Evolutionary conservation across 2,888 invertebrate species (phyloP).

Genomic region (Nymphalis polychloros): DNA sequence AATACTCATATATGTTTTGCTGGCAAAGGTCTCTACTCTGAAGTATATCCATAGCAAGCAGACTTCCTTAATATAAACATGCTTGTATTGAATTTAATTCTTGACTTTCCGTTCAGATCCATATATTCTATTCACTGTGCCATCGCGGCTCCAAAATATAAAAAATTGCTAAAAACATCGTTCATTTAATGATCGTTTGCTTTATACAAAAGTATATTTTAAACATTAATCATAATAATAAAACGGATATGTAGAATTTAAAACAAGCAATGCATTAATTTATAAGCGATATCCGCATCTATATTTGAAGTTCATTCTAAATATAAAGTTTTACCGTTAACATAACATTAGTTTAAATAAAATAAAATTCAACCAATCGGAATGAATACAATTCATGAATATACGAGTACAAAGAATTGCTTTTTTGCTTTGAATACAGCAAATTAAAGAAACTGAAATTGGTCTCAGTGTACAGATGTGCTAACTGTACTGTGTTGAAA

Average conservation of each 20-base stretch:
- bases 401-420: not conserved
- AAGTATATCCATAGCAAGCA: not conserved
- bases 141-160: too few species aligned
- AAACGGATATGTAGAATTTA: not conserved
- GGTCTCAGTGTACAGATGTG: not conserved
- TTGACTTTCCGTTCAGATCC: too few species aligned
- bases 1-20: too few species aligned
- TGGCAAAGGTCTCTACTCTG: not conserved
- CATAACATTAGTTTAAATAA: slow-evolving; percentile 5
- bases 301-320: not conserved
- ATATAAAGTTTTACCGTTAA: not conserved
- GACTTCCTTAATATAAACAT: not conserved
- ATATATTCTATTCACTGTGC: too few species aligned
- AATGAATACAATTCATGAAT: slow-evolving; percentile 4
- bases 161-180: too few species aligned
- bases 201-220: not conserved
- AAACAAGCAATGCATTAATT: not conserved
- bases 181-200: too few species aligned
- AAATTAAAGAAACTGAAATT: not conserved
- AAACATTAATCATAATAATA: not conserved
- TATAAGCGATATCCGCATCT: not conserved
- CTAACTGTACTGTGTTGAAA: not conserved
- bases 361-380: slow-evolving; percentile 1
- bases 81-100: too few species aligned
- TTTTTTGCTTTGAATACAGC: not conserved